Evolutionary conservation across 2,113 vertebrate species (phyloP).

Genomic region (Cyanistes caeruleus): DNA sequence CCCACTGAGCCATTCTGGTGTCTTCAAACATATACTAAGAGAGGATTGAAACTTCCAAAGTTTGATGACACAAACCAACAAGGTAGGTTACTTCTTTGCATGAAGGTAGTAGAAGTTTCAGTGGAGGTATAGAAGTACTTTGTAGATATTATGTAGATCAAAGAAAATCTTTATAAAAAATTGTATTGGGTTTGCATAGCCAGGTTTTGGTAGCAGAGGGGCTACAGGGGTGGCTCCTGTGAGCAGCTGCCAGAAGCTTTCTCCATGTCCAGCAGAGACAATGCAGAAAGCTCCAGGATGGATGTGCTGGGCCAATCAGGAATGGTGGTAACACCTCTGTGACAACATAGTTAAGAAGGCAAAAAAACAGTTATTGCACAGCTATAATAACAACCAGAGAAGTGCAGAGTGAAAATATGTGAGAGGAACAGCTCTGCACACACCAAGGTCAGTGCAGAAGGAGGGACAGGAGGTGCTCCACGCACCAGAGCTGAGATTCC

Average conservation of each 20-base stretch:
- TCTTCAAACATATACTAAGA: neutral
- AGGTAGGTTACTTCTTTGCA: neutral
- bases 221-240: neutral
- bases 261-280: neutral
- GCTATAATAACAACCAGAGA: neutral
- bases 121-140: neutral
- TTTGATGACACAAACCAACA: neutral
- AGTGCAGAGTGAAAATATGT: accelerated
- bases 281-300: neutral
- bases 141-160: neutral
- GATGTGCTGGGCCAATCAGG: accelerated
- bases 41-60: neutral
- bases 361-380: neutral
- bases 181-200: neutral
- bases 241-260: neutral
- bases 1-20: neutral
- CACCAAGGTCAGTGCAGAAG: neutral
- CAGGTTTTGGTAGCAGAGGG: neutral
- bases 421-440: neutral
- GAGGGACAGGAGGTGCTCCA: neutral
- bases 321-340: neutral
- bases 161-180: neutral
- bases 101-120: neutral
- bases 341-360: neutral
- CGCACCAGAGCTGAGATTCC: neutral